Conservation (phyloP, 2,888 invertebrate species). For the Lampropteryx suffumata region DNA sequence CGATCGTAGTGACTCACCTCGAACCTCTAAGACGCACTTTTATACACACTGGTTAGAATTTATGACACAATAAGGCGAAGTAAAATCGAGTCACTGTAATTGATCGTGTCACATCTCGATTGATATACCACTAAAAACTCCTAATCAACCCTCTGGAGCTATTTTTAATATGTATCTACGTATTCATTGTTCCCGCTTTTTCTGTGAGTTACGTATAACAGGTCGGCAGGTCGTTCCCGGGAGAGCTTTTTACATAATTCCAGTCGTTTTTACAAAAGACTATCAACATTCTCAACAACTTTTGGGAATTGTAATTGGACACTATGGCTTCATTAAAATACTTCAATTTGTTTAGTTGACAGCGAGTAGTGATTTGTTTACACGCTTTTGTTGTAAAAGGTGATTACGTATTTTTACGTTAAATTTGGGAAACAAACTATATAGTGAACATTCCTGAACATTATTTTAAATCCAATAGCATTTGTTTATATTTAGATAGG, state of each 20-base stretch:
- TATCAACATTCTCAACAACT: constrained; percentile 52
- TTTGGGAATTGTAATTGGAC: constrained; percentile 66
- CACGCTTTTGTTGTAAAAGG: constrained; percentile 48
- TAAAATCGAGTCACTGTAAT: no score
- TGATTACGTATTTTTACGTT: constrained; percentile 17
- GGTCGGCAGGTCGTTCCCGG: constrained; percentile 38
- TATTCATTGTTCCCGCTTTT: constrained; percentile 13
- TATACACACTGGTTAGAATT: no score
- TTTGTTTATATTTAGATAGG: no score
- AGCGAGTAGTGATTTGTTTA: constrained; percentile 66
- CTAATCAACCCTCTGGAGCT: no score
- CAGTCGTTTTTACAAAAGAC: constrained; percentile 50
- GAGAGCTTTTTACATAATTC: constrained; percentile 56
- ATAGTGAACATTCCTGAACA: constrained; percentile 20
- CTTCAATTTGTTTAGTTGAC: constrained; percentile 67
- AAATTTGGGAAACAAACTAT: constrained; percentile 7
- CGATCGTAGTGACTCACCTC: no score
- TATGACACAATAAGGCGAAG: no score
- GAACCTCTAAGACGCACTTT: no score
- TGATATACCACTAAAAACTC: no score
- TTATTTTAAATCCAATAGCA: constrained; percentile 2
- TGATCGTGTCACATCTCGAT: no score
- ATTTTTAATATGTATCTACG: constrained; percentile 9
- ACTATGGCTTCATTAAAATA: constrained; percentile 75
- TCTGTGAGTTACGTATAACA: constrained; percentile 28